Base-by-base conservation (phyloP, 2,888 invertebrate genomes). In the Pasiphila rectangulata region DNA sequence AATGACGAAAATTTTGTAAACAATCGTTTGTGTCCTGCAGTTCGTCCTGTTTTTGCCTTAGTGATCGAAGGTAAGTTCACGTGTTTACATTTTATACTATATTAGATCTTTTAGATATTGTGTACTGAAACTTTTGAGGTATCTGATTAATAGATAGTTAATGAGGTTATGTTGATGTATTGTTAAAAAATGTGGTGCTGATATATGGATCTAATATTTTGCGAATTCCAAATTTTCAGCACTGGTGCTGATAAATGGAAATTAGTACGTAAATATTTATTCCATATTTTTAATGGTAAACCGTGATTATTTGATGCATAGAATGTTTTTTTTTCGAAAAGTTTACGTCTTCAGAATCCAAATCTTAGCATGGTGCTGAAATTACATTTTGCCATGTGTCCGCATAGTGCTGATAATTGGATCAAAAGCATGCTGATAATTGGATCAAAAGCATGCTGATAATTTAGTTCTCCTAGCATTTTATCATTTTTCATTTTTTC, bases 241-340 rank as follows among this genome's bases (percentile, higher is more conserved):
- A 56, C 57, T 45, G 47, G 50, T 57, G 51, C 57, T 56, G 51
- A 54, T 52, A 56, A 51, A 46, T 54, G 48, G 50, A 37, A 46
- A 56, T 47, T 30, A 42, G 38, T 47, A 47, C 49, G 24, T 50
- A 51, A 54, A 51, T 37, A 47, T 44, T 47, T 15, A 51, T 44
- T 53, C 16, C 21, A 45, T 36, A 50, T 34, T 19, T 30, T 34
- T 34, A 19, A 34, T 19, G 9, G 6, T 34, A 19, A 19, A 34
- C 12, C 19, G 34, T 34, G 34, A 19, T 19, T 34, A 20, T 20
- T 19, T 34, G 5, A 30, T 20, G 34, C 30, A 20, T 34, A 34
- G 19, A 20, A 20, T 34, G 19, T 1, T 4, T 1, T 20, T 19
- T 34, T 20, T 10, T 34, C n/a, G 10, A 7, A 10, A 12, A 7